These are phyloP conservation scores for Alloplasta piceator DNA, from an alignment of 2,888 invertebrate species.

Conservation along the genomic window DNA sequence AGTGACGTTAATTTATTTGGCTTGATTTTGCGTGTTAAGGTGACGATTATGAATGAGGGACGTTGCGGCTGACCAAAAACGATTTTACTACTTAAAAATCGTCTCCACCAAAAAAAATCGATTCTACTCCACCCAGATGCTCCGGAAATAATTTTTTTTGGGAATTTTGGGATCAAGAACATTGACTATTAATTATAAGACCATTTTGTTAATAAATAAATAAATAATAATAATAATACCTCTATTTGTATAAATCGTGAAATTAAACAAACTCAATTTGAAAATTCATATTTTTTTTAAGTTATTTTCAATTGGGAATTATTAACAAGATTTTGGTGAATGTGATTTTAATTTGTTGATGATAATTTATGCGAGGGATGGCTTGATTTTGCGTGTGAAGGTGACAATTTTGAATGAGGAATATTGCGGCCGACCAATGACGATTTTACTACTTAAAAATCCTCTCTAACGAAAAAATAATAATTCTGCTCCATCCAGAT, in stretches of 20 bases:
- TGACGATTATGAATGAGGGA: neutral
- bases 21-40: neutral
- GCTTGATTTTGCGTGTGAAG: neutral
- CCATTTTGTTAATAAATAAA: too few species aligned
- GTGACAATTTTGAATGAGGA: neutral
- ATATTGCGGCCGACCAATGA: slow-evolving; percentile 29
- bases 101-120: neutral
- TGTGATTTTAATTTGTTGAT: neutral
- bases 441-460: slow-evolving; percentile 52
- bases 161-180: neutral
- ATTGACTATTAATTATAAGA: neutral
- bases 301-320: too few species aligned
- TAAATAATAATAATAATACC: too few species aligned
- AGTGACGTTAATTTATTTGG: too few species aligned
- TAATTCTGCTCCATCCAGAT: neutral
- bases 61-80: slow-evolving; percentile 33
- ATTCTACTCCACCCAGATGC: neutral
- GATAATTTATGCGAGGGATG: too few species aligned
- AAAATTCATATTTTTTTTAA: too few species aligned
- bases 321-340: too few species aligned
- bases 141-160: neutral
- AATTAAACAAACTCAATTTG: too few species aligned
- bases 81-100: slow-evolving; percentile 52
- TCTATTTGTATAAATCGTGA: too few species aligned
- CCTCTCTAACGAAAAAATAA: neutral